Base-by-base conservation (phyloP, 2,797 vertebrate genomes). In the Rhabdomys pumilio region DNA sequence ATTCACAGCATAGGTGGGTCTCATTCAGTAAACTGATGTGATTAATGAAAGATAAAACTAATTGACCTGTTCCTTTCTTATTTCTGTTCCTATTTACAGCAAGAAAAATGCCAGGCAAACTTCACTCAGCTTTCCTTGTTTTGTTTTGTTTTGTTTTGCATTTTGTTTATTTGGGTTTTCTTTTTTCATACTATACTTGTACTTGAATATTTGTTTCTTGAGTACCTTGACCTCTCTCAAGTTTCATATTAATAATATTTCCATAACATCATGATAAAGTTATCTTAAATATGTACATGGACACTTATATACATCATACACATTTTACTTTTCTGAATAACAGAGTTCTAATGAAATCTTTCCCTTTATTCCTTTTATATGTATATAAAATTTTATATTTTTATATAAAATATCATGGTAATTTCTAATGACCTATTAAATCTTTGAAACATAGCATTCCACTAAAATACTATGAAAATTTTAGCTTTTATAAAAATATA, bases 361-460 rank as follows among this genome's bases (percentile, higher is more conserved):
- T 24, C 50, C 0, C 31, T 88, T 34, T 75, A 88, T 72, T 86
- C 1, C 81, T 84, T 15, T 38, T 75, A 1, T 59, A 67, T 73
- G n/a, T 86, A 24, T 38, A 86, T 34, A n/a, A n/a, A n/a, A n/a
- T n/a, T n/a, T n/a, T n/a, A 50, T 87, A 79, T 47, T 84, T 88
- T 8, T 57, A 14, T 2, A 91, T 34, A 53, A 90, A 67, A 76
- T 81, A 67, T 69, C 17, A 93, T n/a, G 38, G 13, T 2, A 88
- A 81, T 26, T 77, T 6, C 31, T 72, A 82, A 34, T 12, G 5
- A 53, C 31, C 6, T 22, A 4, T 44, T 91, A 69, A 47, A 10
- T 44, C 63, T 31, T 22, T 92, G 12, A 59, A 53, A 86, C 47
- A 65, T 7, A 80, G 15, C 69, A 50, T 73, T 76, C 0, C 79